phyloP scores from a whole-genome alignment of 2,888 invertebrate genomes.

The Seira ritae region DNA sequence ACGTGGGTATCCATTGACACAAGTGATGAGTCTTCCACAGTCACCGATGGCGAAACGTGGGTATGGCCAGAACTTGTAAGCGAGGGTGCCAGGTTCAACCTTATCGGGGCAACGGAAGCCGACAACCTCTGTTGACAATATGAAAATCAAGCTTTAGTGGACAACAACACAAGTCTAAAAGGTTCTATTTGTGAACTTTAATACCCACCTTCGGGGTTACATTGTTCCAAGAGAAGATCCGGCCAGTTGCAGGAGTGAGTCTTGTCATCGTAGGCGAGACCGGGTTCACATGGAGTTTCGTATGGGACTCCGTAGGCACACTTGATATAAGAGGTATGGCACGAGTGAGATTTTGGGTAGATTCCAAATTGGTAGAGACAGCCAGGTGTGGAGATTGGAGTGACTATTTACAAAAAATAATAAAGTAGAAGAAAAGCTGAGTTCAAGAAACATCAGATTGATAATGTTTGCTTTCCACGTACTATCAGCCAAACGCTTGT shows the following conservation, averaged over 20 bases:
- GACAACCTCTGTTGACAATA: conserved; percentile 86
- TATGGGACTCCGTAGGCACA: conserved; percentile 89
- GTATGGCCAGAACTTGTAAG: conserved; percentile 94
- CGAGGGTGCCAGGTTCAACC: conserved; percentile 86
- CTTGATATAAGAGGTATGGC: conserved; percentile 90
- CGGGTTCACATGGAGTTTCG: conserved; percentile 89
- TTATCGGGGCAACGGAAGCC: conserved; percentile 95
- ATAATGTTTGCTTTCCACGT: conserved; percentile 22
- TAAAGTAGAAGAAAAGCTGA: no score
- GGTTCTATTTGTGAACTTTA: no score
- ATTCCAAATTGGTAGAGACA: conserved; percentile 94
- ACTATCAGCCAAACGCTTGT: conserved; percentile 70
- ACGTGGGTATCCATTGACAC: conserved; percentile 92
- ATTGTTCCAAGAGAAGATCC: conserved; percentile 88
- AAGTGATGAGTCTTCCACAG: conserved; percentile 91
- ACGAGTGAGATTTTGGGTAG: conserved; percentile 86
- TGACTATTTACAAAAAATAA: conserved; percentile 78
- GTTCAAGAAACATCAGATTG: no score
- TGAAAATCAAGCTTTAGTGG: conserved; percentile 35
- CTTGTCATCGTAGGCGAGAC: conserved; percentile 91
- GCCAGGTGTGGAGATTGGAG: conserved; percentile 86
- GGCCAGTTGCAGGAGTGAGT: conserved; percentile 96
- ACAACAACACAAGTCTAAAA: no score
- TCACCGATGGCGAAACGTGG: conserved; percentile 93
- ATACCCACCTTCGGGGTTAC: conserved; percentile 89